Percentiles rank a stretch among this genome's conserved stretches.
Evolutionary conservation across 2,888 invertebrate genomes (phyloP).

Genomic region (Liopterus haemorrhoidalis): DNA sequence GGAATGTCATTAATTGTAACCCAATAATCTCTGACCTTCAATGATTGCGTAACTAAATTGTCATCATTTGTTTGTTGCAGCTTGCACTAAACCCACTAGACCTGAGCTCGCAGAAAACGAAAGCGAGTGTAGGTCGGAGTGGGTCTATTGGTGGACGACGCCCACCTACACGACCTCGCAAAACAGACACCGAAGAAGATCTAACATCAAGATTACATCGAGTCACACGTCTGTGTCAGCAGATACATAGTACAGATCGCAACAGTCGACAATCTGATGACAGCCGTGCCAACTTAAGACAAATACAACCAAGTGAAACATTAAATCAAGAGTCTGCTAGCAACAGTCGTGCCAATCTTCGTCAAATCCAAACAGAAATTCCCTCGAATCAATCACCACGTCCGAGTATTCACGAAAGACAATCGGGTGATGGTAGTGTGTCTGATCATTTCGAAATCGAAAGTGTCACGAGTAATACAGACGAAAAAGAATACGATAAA

Average conservation of each 20-base stretch:
- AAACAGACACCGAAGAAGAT: slow-evolving; percentile 11
- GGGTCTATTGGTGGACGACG: slow-evolving; percentile 46
- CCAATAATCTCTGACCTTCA: no score
- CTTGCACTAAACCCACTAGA: slow-evolving; percentile 48
- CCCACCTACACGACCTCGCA: slow-evolving; percentile 47
- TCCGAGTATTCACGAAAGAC: slow-evolving; percentile 8
- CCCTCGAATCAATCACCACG: no score
- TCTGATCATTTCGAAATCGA: not conserved
- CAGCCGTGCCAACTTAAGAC: slow-evolving; percentile 37
- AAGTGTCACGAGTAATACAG: not conserved
- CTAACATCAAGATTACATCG: slow-evolving; percentile 40
- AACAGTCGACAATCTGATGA: slow-evolving; percentile 39
- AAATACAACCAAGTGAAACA: slow-evolving; percentile 37
- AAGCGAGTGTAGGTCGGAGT: slow-evolving; percentile 49
- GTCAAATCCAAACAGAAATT: no score
- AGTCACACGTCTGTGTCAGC: slow-evolving; percentile 47
- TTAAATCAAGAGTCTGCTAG: no score
- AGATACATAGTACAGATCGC: no score
- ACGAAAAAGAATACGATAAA: not conserved
- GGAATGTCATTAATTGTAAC: no score
- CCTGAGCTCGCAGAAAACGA: slow-evolving; percentile 48
- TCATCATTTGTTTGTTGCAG: no score
- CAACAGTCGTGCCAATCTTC: no score
- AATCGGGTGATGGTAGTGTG: slow-evolving; percentile 3
- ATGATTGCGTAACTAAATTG: no score